These are phyloP conservation scores for Cinara cedri DNA, from an alignment of 2,888 invertebrate species.

Conservation along the genomic window DNA sequence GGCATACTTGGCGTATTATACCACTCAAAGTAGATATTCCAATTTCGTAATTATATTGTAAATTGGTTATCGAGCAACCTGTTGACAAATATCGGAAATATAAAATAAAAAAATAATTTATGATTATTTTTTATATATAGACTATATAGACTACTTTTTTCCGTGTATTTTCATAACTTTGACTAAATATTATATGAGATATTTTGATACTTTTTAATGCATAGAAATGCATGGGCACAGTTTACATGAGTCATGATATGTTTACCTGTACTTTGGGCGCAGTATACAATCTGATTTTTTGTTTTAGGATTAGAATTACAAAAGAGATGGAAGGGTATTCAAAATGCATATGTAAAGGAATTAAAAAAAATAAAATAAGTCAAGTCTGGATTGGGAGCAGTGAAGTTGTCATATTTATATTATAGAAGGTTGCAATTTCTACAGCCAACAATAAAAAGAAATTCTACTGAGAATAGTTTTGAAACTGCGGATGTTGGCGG, in stretches of 20 bases:
- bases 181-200: neutral
- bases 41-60: slow-evolving; percentile 14
- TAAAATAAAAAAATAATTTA: neutral
- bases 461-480: slow-evolving; percentile 1
- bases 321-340: slow-evolving; percentile 23
- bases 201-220: slow-evolving; percentile 9
- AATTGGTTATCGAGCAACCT: slow-evolving; percentile 1
- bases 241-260: slow-evolving; percentile 19
- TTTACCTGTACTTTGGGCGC: slow-evolving; percentile 10
- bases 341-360: slow-evolving; percentile 29
- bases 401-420: slow-evolving; percentile 23
- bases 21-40: neutral
- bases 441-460: slow-evolving; percentile 1
- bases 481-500: slow-evolving; percentile 15
- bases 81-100: slow-evolving; percentile 14
- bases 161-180: neutral
- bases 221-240: slow-evolving; percentile 28
- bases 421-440: slow-evolving; percentile 11
- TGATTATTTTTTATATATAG: slow-evolving; percentile 1
- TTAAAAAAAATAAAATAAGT: slow-evolving; percentile 20
- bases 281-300: slow-evolving; percentile 17
- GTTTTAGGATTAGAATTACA: slow-evolving; percentile 38
- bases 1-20: slow-evolving; percentile 29
- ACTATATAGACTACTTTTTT: neutral
- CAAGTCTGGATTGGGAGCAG: slow-evolving; percentile 20